A percentile compares a stretch with the other conserved stretches of the same genome.
Conservation (phyloP, 2,797 vertebrate genomes). For the Falco naumanni region DNA sequence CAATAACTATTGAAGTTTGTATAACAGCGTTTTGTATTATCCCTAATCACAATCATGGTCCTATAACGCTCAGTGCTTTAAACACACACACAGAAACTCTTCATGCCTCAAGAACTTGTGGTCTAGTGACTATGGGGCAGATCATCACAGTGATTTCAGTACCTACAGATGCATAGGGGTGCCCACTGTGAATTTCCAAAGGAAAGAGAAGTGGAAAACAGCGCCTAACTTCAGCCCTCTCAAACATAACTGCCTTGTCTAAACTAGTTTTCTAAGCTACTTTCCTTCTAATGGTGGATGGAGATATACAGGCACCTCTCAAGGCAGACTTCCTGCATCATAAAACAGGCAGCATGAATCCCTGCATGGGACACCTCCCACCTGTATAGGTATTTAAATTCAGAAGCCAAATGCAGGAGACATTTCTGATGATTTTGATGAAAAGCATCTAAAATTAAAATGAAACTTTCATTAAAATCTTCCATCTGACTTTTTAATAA, state of each 20-base stretch:
- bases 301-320: not conserved
- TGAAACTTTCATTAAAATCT: not conserved
- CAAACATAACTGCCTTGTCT: not conserved
- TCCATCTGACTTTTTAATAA: not conserved
- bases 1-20: not conserved
- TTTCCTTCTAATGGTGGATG: not conserved
- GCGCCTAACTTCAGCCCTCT: not conserved
- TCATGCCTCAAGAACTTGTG: not conserved
- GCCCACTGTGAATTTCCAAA: not conserved
- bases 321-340: not conserved
- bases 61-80: not conserved
- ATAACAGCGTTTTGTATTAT: not conserved
- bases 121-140: not conserved
- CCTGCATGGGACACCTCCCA: not conserved
- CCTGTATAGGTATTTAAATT: not conserved
- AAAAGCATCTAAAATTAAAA: not conserved
- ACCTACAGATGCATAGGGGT: not conserved
- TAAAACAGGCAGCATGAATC: not conserved
- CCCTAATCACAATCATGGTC: not conserved
- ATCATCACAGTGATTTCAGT: not conserved
- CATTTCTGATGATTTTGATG: not conserved
- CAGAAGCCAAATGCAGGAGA: not conserved
- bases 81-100: not conserved
- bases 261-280: not conserved
- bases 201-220: not conserved